These are phyloP conservation scores for Cataglyphis albicans DNA, from an alignment of 2,888 invertebrate genomes.

Conservation along the genomic window DNA sequence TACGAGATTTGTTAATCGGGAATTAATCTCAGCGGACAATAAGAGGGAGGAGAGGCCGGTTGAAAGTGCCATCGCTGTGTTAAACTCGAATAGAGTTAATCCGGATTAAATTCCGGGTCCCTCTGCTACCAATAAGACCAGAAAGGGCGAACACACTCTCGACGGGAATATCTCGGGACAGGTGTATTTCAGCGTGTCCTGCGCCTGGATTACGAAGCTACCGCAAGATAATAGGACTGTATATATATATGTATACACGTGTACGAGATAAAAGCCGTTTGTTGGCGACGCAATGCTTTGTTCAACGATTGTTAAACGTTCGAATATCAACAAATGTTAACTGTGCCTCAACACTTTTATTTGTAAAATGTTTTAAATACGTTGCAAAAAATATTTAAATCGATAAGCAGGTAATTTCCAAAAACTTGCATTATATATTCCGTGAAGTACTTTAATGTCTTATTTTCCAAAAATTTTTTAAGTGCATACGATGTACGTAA, in stretches of 20 bases:
- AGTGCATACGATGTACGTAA: background rate
- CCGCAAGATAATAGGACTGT: slow-evolving; percentile 13
- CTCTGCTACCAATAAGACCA: slow-evolving; percentile 55
- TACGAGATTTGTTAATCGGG: slow-evolving; percentile 58
- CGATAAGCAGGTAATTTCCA: background rate
- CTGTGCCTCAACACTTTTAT: background rate
- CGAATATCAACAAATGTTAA: background rate
- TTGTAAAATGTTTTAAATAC: background rate
- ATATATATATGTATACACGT: background rate
- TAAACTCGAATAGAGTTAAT: slow-evolving; percentile 61
- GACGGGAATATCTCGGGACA: slow-evolving; percentile 35
- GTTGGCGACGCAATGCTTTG: background rate
- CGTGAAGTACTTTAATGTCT: background rate
- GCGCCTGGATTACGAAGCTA: slow-evolving; percentile 33
- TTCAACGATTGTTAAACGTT: background rate
- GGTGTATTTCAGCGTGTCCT: slow-evolving; percentile 22
- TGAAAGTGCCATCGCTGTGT: slow-evolving; percentile 50
- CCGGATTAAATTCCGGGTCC: slow-evolving; percentile 58
- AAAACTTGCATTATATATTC: background rate
- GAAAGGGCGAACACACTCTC: slow-evolving; percentile 40
- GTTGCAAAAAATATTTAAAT: background rate
- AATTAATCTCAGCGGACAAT: slow-evolving; percentile 60
- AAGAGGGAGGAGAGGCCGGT: slow-evolving; percentile 1
- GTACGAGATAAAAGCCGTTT: background rate
- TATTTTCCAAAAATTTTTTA: background rate